Percentiles rank a stretch among this genome's conserved stretches.
phyloP scores from a whole-genome alignment of 2,888 invertebrate genomes.

The Hermaeophaga mercurialis region DNA sequence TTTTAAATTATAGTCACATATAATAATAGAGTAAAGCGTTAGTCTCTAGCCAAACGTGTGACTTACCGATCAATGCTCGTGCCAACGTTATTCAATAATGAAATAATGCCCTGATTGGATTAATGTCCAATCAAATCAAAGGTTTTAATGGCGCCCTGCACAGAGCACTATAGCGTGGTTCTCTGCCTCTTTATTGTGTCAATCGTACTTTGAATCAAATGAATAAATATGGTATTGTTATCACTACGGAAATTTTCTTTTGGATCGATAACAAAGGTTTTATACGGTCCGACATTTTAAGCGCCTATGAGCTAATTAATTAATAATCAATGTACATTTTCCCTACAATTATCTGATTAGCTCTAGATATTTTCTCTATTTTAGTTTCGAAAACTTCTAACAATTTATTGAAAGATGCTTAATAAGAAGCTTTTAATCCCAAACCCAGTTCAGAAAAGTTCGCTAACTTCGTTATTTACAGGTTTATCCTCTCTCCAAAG shows the following conservation, averaged over 20 bases:
- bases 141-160: conserved; percentile 11
- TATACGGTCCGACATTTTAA: too few species aligned
- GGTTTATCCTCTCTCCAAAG: not conserved
- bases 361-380: too few species aligned
- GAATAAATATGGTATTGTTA: not conserved
- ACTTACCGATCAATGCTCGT: conserved; percentile 29
- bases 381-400: too few species aligned
- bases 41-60: too few species aligned
- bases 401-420: too few species aligned
- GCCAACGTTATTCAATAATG: conserved; percentile 29
- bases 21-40: too few species aligned
- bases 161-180: not conserved
- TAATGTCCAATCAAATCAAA: conserved; percentile 21
- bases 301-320: too few species aligned
- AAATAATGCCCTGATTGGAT: conserved; percentile 31
- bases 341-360: too few species aligned
- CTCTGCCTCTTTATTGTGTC: not conserved
- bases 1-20: too few species aligned
- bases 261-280: too few species aligned
- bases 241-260: too few species aligned
- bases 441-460: not conserved
- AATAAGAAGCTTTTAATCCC: not conserved
- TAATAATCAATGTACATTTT: too few species aligned
- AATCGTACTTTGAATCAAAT: not conserved
- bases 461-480: not conserved